Conservation (phyloP, 35 echinoderm and acorn worm genomes). For the Lytechinus variegatus region DNA sequence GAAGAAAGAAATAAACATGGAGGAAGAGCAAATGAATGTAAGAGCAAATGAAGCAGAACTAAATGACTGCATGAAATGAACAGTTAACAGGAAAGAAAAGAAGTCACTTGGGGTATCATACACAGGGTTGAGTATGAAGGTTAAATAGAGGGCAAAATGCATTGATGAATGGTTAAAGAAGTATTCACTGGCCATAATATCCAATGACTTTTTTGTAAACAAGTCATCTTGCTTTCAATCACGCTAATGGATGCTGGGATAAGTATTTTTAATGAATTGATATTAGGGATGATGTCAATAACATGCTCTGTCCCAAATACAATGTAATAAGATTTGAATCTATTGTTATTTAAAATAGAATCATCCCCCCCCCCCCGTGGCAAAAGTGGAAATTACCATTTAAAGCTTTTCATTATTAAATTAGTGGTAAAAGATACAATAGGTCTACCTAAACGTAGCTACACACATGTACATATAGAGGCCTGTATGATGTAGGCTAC, state of each 20-base stretch:
- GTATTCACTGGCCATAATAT: neutral
- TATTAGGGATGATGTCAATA: neutral
- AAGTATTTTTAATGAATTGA: too few relatives aligned
- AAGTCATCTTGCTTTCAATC: neutral
- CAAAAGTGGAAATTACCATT: too few relatives aligned
- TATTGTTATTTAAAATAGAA: neutral
- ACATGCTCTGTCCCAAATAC: neutral
- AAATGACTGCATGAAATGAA: conserved; percentile 15
- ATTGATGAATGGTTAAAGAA: neutral
- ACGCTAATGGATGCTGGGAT: neutral
- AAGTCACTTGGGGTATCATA: conserved; percentile 16
- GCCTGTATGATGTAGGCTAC: too few relatives aligned
- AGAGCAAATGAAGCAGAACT: conserved; percentile 20
- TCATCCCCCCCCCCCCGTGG: too few relatives aligned
- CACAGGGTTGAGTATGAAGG: neutral
- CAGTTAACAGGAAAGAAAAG: neutral
- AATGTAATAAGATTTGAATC: neutral
- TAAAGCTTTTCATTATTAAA: too few relatives aligned
- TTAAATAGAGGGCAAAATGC: neutral
- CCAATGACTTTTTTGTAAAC: neutral
- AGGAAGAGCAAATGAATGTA: neutral
- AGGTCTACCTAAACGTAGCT: too few relatives aligned
- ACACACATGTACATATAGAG: too few relatives aligned
- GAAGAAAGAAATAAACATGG: neutral
- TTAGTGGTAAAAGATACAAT: too few relatives aligned